Conservation (phyloP, 2,888 invertebrate genomes). For the Polylopha cassiicola region DNA sequence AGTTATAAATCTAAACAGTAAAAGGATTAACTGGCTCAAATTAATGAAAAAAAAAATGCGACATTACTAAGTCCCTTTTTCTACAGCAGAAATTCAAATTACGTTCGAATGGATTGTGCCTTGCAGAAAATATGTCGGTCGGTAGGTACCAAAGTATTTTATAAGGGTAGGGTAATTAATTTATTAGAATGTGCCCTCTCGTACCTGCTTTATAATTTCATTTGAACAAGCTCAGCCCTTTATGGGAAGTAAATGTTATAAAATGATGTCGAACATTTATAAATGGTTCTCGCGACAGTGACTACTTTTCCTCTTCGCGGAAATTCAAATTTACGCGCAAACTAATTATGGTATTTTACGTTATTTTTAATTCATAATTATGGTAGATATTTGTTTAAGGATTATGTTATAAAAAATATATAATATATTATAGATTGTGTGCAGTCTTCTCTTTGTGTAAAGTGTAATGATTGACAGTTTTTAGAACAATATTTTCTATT, state of each 20-base stretch:
- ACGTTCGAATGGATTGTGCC: conserved; percentile 4
- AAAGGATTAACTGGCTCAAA: too few species aligned
- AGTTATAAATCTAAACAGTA: conserved; percentile 8
- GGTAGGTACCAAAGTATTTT: conserved; percentile 18
- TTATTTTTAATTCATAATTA: too few species aligned
- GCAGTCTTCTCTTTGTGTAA: too few species aligned
- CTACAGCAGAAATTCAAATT: conserved; percentile 6
- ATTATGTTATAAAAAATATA: too few species aligned
- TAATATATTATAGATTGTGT: too few species aligned
- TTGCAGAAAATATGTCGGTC: conserved; percentile 17
- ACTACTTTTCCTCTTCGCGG: too few species aligned
- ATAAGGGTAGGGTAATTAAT: conserved; percentile 17
- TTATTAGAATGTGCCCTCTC: conserved; percentile 18
- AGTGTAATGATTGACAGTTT: too few species aligned
- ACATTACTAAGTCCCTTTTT: conserved; percentile 2
- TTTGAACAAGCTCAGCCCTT: conserved; percentile 18
- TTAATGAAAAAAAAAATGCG: conserved; percentile 2
- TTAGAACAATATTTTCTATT: too few species aligned
- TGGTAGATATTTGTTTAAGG: too few species aligned
- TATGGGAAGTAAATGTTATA: conserved; percentile 18
- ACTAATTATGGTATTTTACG: too few species aligned
- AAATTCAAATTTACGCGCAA: too few species aligned
- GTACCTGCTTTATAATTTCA: conserved; percentile 19
- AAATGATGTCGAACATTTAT: conserved; percentile 10
- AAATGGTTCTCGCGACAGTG: conserved; percentile 11